Evolutionary conservation across 2,113 vertebrate genomes (phyloP).

Genomic region (Merops nubicus): DNA sequence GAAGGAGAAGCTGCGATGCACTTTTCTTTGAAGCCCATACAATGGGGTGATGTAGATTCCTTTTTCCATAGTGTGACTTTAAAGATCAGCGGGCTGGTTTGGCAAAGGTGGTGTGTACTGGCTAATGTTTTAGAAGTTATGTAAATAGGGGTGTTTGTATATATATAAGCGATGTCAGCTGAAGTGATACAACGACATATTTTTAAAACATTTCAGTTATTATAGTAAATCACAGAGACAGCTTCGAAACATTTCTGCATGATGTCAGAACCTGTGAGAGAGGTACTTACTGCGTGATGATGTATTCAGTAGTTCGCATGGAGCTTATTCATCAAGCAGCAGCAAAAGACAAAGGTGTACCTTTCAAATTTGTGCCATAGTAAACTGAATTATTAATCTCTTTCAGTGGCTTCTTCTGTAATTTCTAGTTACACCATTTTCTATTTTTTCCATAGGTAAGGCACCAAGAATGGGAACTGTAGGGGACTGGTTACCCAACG

Average conservation of each 20-base stretch:
- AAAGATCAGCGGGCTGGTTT: neutral
- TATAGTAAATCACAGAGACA: conserved; percentile 26
- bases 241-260: neutral
- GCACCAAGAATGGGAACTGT: neutral
- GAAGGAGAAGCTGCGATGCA: neutral
- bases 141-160: conserved; percentile 30
- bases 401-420: neutral
- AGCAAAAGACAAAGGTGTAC: neutral
- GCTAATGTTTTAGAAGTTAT: conserved; percentile 31
- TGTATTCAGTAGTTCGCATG: neutral
- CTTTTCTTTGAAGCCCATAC: neutral
- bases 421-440: neutral
- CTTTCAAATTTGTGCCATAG: neutral
- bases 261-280: neutral
- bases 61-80: neutral
- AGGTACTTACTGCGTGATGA: neutral
- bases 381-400: neutral
- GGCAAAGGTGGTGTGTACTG: neutral
- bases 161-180: neutral
- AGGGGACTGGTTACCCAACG: neutral
- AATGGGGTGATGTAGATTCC: neutral
- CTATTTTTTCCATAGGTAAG: neutral
- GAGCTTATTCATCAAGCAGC: neutral
- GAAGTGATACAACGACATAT: neutral
- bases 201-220: conserved; percentile 30